Base-by-base conservation (phyloP, 2,113 vertebrate genomes). In the Gambusia holbrooki region DNA sequence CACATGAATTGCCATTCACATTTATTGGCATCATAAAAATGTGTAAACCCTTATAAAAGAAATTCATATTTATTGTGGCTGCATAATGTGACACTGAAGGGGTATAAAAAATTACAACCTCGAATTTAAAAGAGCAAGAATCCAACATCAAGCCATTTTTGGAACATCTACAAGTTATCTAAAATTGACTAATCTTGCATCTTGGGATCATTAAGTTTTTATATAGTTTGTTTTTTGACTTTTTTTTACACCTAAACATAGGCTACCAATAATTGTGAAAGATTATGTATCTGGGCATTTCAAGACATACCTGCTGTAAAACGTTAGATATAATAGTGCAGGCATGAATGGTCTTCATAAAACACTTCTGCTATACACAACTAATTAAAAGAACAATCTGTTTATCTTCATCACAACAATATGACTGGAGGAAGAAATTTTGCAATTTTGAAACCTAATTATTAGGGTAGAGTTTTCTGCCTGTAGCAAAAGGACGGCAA, bases 401-500 rank as follows among this genome's bases (percentile, higher is more conserved):
- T 4, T 3, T 19, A 4, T 25, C 32, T 58, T 78, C 48, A 3
- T 60, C 35, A 60, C 9, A 32, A 32, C 22, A 61, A 17, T 28
- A 51, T 17, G 33, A 17, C 6, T 48, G 48, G 48, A 54, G 48
- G 45, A 17, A 54, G 7, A 22, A 25, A 19, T 48, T 48, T 48
- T 5, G 5, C 17, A 48, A 48, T 48, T 48, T 48, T 1, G 0
- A 48, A 48, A 48, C 45, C 17, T 17, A 19, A 48, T 48, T 48
- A 48, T 17, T 48, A 19, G 17, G 40, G 5, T 7, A 25, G 25
- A n/a, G 51, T n/a, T 58, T 58, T 58, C 25, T 8, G 2, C 51
- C 51, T 58, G 7, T 69, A 40, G 58, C 28, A 63, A 79, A 62
- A 12, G 68, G 60, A 32, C 58, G 22, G 51, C 61, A 70, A 67